Base-by-base conservation (phyloP, 2,797 vertebrate genomes). In the Chromis chromis region DNA sequence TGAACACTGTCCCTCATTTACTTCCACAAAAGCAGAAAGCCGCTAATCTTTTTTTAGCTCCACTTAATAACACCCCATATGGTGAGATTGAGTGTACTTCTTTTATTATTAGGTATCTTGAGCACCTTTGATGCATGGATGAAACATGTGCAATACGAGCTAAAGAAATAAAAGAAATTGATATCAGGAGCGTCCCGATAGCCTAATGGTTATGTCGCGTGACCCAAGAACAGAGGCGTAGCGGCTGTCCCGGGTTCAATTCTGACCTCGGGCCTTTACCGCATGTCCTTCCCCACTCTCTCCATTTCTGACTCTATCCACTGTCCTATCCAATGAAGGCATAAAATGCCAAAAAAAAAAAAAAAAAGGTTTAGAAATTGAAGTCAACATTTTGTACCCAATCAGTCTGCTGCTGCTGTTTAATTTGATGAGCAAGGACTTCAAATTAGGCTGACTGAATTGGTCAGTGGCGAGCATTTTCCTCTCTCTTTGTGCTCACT, bases 41-140 rank as follows among this genome's bases (percentile, higher is more conserved):
- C 28, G 21, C 22, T 6, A 9, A 42, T 79, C 44, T 69, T 80
- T 83, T 71, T 80, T 67, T 28, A 48, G 62, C 54, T 62, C 25
- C 10, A 14, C 6, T 60, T 56, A 65, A 75, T 31, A 56, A 39
- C 17, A 68, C 4, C 17, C n/a, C 55, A 65, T 54, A 33, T 56
- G 50, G 28, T 27, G 56, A 81, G 48, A 58, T 27, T 49, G 19
- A 50, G 33, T 10, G 14, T 27, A 49, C 27, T 46, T 61, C 25
- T 59, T 50, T 56, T 62, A 22, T 58, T 48, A 48, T 50, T 25
- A 9, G 19, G 21, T 49, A 49, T 33, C 31, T 66, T 25, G 4
- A 74, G 24, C 2, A 39, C 28, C 16, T 53, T 42, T 19, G 17
- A 57, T 40, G 2, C 1, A 2, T 56, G 28, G 42, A 10, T 16